Evolutionary conservation across 2,888 invertebrate genomes (phyloP).

Genomic region (Diarsia brunnea): DNA sequence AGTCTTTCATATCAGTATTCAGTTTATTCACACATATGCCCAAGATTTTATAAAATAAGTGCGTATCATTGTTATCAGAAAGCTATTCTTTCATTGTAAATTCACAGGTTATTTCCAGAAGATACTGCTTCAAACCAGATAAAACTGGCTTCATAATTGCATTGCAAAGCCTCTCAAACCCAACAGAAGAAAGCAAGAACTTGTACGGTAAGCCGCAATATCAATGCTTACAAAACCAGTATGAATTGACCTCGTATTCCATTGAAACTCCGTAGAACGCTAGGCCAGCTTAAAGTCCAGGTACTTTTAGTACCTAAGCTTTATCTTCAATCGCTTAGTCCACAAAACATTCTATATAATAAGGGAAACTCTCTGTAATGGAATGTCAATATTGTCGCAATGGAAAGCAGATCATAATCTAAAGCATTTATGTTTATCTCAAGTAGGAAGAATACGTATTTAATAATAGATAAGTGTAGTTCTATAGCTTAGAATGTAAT

Average conservation of each 20-base stretch:
- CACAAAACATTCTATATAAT: conserved; percentile 26
- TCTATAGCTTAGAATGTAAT: neutral
- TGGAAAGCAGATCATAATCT: conserved; percentile 44
- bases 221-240: neutral
- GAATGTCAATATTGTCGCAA: conserved; percentile 43
- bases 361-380: conserved; percentile 22
- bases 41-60: neutral
- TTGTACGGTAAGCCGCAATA: neutral
- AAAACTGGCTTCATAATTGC: neutral
- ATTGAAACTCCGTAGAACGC: neutral
- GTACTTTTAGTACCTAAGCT: neutral
- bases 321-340: conserved; percentile 33
- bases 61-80: neutral
- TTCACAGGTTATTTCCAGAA: neutral
- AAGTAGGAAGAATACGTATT: conserved; percentile 17
- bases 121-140: neutral
- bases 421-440: conserved; percentile 24
- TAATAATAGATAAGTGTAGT: neutral
- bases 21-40: neutral
- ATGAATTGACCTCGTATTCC: neutral
- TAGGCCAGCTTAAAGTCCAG: neutral
- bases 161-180: neutral
- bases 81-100: neutral
- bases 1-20: too few relatives aligned
- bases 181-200: neutral